These are phyloP conservation scores for Smutsia gigantea DNA, from an alignment of 2,797 vertebrate species.

Conservation along the genomic window DNA sequence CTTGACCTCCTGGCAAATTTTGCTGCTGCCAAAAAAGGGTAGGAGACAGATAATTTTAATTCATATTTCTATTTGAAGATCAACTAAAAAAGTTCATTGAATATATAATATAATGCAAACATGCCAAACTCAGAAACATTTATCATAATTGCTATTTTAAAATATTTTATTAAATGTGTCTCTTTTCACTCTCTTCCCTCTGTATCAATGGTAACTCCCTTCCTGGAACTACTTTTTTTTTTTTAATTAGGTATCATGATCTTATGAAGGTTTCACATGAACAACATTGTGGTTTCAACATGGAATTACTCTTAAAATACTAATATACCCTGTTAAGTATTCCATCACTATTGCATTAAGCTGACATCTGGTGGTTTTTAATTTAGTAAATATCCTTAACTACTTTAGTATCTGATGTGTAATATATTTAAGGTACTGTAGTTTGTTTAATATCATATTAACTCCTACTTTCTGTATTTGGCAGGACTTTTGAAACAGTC, in stretches of 20 bases:
- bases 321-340: neutral
- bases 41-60: neutral
- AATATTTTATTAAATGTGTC: neutral
- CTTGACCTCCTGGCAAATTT: neutral
- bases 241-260: too few relatives aligned
- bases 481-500: neutral
- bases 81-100: neutral
- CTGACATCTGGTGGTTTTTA: constrained; percentile 65
- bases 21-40: neutral
- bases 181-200: neutral
- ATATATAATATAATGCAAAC: constrained; percentile 10
- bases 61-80: constrained; percentile 16
- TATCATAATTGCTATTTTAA: neutral
- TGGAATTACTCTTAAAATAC: neutral
- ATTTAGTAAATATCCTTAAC: constrained; percentile 41
- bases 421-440: neutral
- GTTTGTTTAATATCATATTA: neutral
- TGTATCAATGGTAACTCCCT: neutral
- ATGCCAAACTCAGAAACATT: neutral
- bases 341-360: constrained; percentile 42
- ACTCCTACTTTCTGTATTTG: neutral
- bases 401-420: neutral
- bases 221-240: constrained; percentile 27
- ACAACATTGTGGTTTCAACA: too few relatives aligned
- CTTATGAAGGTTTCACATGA: too few relatives aligned